Percentiles rank a stretch among this genome's conserved stretches.
Evolutionary conservation across 2,113 vertebrate species (phyloP).

Genomic region (Tricholaema leucomelas): DNA sequence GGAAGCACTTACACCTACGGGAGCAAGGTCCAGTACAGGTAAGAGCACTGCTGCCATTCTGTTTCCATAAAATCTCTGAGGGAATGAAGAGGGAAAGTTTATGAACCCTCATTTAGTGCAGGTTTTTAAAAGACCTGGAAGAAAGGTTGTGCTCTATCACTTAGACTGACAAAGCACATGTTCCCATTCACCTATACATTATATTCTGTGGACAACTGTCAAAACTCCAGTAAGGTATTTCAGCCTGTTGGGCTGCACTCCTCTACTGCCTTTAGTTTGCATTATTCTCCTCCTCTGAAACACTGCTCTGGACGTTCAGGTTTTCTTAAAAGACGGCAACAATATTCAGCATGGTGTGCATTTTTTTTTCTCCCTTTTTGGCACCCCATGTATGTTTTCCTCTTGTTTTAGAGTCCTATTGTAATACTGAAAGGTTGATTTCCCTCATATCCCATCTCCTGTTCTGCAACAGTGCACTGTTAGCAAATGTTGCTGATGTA

Average conservation of each 20-base stretch:
- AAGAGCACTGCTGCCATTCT: slow-evolving; percentile 43
- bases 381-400: neutral
- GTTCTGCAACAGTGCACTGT: neutral
- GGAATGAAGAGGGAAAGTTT: neutral
- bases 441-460: neutral
- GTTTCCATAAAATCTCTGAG: neutral
- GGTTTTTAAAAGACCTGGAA: neutral
- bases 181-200: neutral
- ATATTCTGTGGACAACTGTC: neutral
- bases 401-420: neutral
- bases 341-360: neutral
- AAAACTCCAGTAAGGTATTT: neutral
- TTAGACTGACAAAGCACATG: neutral
- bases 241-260: neutral
- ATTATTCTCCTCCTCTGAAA: neutral
- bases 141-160: neutral
- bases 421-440: neutral
- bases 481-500: neutral
- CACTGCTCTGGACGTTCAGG: neutral
- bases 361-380: neutral
- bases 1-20: slow-evolving; percentile 83
- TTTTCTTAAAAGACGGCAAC: neutral
- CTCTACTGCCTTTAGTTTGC: neutral
- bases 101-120: neutral
- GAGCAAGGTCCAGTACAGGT: slow-evolving; percentile 90